phyloP scores from a whole-genome alignment of 1,140 invertebrate genomes.

The Stegodyphus dumicola region DNA sequence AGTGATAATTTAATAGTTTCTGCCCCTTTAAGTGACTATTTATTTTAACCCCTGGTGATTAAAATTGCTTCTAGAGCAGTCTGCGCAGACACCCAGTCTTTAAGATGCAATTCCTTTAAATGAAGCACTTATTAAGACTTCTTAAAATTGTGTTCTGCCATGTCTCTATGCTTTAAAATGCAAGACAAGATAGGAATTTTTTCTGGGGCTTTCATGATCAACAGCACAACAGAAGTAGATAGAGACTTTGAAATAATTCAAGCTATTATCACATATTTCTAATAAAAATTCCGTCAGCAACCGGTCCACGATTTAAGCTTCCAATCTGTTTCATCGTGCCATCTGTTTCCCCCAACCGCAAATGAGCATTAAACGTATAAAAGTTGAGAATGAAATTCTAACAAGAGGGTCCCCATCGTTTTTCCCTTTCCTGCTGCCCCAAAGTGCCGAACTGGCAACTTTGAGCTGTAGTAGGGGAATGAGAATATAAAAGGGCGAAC shows the following conservation, averaged over 20 bases:
- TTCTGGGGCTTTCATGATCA: neutral
- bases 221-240: neutral
- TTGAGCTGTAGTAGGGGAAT: neutral
- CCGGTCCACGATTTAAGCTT: too few species aligned
- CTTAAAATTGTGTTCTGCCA: too few species aligned
- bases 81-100: too few species aligned
- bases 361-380: conserved; percentile 13
- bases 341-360: conserved; percentile 6
- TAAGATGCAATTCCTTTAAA: too few species aligned
- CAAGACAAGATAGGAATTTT: neutral
- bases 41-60: too few species aligned
- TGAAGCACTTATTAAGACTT: too few species aligned
- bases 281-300: too few species aligned
- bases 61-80: too few species aligned
- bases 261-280: neutral
- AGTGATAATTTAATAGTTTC: too few species aligned
- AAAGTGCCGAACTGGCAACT: neutral
- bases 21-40: too few species aligned
- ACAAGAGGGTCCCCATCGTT: neutral
- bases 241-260: neutral
- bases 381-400: neutral
- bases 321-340: neutral
- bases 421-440: neutral
- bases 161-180: too few species aligned
- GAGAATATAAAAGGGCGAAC: conserved; percentile 3